These are phyloP conservation scores for Schizaphis graminum DNA, from an alignment of 2,888 invertebrate species.

Conservation along the genomic window DNA sequence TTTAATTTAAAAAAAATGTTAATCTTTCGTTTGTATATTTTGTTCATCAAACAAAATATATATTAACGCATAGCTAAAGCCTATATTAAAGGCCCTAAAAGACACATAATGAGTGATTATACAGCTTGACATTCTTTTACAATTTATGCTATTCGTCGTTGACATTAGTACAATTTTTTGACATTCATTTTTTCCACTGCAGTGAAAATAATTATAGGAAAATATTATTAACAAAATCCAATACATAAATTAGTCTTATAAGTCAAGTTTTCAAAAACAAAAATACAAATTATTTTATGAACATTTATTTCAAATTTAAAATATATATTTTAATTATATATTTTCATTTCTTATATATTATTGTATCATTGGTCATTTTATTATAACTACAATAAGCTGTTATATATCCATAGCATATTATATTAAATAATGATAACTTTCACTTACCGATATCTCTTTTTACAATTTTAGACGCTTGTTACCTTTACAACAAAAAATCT, in stretches of 20 bases:
- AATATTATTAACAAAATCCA: not conserved
- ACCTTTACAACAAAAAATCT: constrained; percentile 85
- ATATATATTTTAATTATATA: not conserved
- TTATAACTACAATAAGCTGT: not conserved
- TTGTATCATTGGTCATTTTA: not conserved
- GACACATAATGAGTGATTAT: not conserved
- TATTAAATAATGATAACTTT: not conserved
- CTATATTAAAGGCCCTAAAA: not conserved
- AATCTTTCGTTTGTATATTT: not conserved
- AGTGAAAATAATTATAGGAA: not conserved
- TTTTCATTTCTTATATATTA: not conserved
- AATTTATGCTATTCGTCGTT: not conserved
- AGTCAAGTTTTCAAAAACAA: not conserved
- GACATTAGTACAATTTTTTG: not conserved
- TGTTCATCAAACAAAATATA: not conserved
- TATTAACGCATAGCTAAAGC: not conserved
- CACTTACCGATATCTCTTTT: constrained; percentile 40
- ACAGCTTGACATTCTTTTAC: not conserved
- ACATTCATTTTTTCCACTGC: not conserved
- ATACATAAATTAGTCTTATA: not conserved
- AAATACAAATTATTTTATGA: not conserved
- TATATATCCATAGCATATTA: not conserved
- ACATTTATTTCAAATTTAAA: not conserved
- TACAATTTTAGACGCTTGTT: constrained; percentile 76
- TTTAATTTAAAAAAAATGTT: not conserved